Evolutionary conservation across 2,797 vertebrate species (phyloP), one percentile per base, ranked within the genome.

Genomic region (Sardinella longiceps): DNA sequence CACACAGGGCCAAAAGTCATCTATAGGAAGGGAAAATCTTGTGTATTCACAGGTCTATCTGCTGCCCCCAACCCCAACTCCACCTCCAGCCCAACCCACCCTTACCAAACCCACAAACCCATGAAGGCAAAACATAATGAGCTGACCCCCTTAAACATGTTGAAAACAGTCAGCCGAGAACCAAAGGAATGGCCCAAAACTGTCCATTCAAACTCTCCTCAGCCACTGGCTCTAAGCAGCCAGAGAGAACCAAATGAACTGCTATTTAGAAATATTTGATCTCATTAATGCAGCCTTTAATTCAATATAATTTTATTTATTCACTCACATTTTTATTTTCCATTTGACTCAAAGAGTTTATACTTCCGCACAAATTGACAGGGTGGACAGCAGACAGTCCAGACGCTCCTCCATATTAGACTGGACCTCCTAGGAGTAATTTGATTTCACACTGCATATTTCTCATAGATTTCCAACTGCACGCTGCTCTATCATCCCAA

Each of bases 401-500:
- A 77, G 70, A 43, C 37, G 39, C 37, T 39, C 33, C 37, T 77
- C 70, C 70, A 23, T 77, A 20, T 43, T 20, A 43, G 37, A 23
- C 37, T 43, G 37, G 70, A 23, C 20, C 66, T 70, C 58, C 82
- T 18, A 30, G 18, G 39, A 45, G 15, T 77, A 77, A 77, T 77
- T 77, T 37, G 33, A 77, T 77, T 77, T 77, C 70, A 77, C 70
- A 77, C 70, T 39, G 70, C 70, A 77, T 77, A 77, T 39, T 77
- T 60, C 53, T 33, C 81, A 82, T 50, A 48, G 14, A n/a, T 15
- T 7, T 60, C 48, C 10, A 37, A n/a, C 37, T 30, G 18, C 82
- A 84, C 82, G 46, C 80, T 74, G 80, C 66, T 82, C 82, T 12
- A 85, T 58, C 53, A 28, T 85, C 83, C 37, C 37, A 81, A 83